Evolutionary conservation across 2,888 invertebrate genomes (phyloP).

Genomic region (Lymantria monacha): DNA sequence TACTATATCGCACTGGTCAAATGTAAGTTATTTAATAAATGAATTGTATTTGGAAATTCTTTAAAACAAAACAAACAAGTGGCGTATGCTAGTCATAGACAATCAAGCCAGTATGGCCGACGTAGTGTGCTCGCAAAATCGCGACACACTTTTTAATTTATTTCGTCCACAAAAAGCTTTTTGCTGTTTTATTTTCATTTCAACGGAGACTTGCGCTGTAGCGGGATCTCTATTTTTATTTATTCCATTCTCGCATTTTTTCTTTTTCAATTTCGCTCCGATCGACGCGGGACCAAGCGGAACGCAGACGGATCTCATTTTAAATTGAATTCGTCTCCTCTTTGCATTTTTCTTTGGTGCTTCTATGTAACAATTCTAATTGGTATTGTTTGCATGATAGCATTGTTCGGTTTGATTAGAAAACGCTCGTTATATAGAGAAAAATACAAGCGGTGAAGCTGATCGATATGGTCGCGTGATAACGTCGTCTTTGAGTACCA

Average conservation of each 20-base stretch:
- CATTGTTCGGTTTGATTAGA: conserved; percentile 61
- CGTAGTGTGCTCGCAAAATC: conserved; percentile 66
- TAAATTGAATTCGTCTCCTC: conserved; percentile 73
- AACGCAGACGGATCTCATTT: conserved; percentile 79
- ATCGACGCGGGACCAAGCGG: conserved; percentile 73
- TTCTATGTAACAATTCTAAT: conserved; percentile 71
- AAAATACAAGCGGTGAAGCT: conserved; percentile 41
- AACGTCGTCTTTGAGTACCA: conserved; percentile 53
- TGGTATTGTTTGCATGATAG: conserved; percentile 72
- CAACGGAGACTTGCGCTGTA: conserved; percentile 81
- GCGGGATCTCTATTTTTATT: conserved; percentile 82
- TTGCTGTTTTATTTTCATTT: conserved; percentile 79
- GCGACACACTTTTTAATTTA: conserved; percentile 81
- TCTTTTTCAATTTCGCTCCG: conserved; percentile 74
- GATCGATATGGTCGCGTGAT: conserved; percentile 69
- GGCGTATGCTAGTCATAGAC: conserved; percentile 52
- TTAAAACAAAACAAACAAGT: conserved; percentile 19
- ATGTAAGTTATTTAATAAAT: too few species aligned
- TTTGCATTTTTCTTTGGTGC: conserved; percentile 69
- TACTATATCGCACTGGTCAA: too few species aligned
- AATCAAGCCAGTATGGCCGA: conserved; percentile 32
- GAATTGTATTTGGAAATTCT: too few species aligned
- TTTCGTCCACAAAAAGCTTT: conserved; percentile 80
- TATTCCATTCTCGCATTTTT: conserved; percentile 67
- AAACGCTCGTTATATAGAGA: conserved; percentile 50